Evolutionary conservation across 2,888 invertebrate genomes (phyloP).

Genomic region (Phragmatobia fuliginosa): DNA sequence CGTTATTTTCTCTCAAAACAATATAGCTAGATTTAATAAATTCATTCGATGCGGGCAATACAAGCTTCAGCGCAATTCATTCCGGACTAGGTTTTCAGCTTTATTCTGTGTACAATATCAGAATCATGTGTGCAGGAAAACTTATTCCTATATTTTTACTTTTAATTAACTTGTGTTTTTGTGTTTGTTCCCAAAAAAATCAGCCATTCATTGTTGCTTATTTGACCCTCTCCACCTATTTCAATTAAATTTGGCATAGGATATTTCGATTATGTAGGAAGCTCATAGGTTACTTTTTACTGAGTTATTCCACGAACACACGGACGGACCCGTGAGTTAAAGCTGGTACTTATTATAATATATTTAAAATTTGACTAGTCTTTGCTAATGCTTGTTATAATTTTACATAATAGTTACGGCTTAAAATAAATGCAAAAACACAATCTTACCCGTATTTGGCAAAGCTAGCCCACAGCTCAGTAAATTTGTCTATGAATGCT

Average conservation of each 20-base stretch:
- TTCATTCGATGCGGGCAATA: constrained; percentile 25
- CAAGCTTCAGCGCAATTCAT: constrained; percentile 35
- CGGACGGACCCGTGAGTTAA: too few relatives aligned
- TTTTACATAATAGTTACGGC: not conserved
- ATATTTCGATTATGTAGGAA: too few relatives aligned
- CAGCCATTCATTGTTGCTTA: too few relatives aligned
- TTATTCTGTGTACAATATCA: constrained; percentile 12
- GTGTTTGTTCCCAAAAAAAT: not conserved
- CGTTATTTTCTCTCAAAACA: constrained; percentile 26
- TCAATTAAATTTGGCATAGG: too few relatives aligned
- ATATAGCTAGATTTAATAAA: constrained; percentile 21
- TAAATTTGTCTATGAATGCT: constrained; percentile 65
- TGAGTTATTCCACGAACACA: too few relatives aligned
- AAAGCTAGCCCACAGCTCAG: constrained; percentile 78
- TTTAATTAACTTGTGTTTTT: too few relatives aligned
- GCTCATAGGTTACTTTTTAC: too few relatives aligned
- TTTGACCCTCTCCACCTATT: too few relatives aligned
- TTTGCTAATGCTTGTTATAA: not conserved
- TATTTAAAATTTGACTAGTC: too few relatives aligned
- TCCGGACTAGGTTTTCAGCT: constrained; percentile 24
- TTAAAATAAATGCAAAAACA: not conserved
- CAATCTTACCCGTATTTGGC: constrained; percentile 73
- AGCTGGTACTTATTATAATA: too few relatives aligned
- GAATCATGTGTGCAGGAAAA: constrained; percentile 5
- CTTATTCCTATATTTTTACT: too few relatives aligned